phyloP scores from a whole-genome alignment of 2,888 invertebrate genomes.

The Lasioglossum leucozonium region DNA sequence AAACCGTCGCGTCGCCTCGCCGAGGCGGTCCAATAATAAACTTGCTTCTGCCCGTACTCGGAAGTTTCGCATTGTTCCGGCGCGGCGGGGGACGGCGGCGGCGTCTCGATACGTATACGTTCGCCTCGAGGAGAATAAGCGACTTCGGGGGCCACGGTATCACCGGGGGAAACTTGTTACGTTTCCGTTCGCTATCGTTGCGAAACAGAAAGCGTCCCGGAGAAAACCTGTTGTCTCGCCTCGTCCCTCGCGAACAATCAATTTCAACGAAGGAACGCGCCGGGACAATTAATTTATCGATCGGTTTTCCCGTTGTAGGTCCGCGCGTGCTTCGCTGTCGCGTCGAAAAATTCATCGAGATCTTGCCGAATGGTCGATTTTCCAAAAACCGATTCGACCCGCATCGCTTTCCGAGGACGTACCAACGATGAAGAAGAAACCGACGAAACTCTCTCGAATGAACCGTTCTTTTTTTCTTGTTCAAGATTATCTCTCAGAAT shows the following conservation, averaged over 20 bases:
- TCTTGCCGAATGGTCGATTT: neutral
- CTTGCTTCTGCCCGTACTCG: constrained; percentile 9
- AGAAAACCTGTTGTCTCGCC: constrained; percentile 14
- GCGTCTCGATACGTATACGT: constrained; percentile 33
- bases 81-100: no score
- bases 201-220: constrained; percentile 34
- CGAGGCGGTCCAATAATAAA: constrained; percentile 33
- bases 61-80: constrained; percentile 26
- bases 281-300: neutral
- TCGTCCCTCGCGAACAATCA: constrained; percentile 27
- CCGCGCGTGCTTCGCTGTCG: neutral
- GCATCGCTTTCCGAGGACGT: neutral
- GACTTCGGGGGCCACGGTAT: constrained; percentile 28
- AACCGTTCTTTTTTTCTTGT: no score
- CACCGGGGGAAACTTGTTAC: constrained; percentile 40
- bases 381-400: neutral
- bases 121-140: constrained; percentile 35
- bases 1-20: constrained; percentile 15
- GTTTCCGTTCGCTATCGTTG: constrained; percentile 32
- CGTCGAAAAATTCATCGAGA: neutral
- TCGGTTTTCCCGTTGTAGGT: neutral
- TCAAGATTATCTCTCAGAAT: no score
- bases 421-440: neutral
- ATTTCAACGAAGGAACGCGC: neutral
- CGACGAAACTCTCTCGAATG: neutral